Evolutionary conservation across 2,797 vertebrate genomes (phyloP).

Genomic region (Euthynnus affinis): DNA sequence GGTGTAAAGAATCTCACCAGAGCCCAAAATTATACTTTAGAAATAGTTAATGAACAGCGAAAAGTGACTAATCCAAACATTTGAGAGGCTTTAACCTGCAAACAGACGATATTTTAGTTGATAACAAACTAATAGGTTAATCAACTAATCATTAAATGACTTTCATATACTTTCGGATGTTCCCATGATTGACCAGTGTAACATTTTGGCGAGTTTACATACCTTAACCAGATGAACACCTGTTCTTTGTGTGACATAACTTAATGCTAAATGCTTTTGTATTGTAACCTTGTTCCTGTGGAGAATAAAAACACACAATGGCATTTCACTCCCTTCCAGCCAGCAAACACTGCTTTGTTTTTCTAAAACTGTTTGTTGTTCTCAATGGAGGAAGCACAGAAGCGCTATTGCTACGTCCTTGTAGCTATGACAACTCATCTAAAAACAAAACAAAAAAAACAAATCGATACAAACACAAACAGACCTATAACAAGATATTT

Average conservation of each 20-base stretch:
- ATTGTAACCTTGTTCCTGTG: slow-evolving; percentile 1
- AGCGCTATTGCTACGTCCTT: neutral
- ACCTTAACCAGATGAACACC: neutral
- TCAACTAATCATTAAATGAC: too few species aligned
- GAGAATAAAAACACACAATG: neutral
- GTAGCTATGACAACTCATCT: neutral
- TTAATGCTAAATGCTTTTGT: slow-evolving; percentile 14
- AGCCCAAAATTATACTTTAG: too few species aligned
- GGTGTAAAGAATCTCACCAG: too few species aligned
- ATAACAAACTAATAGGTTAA: too few species aligned
- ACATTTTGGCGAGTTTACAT: neutral
- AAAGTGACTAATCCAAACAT: too few species aligned
- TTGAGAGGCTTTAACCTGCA: too few species aligned
- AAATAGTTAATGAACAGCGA: too few species aligned
- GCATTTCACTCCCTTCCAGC: neutral
- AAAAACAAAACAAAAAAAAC: too few species aligned
- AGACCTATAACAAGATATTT: too few species aligned
- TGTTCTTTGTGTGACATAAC: neutral
- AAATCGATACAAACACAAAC: neutral
- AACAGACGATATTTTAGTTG: too few species aligned
- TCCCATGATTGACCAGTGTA: too few species aligned
- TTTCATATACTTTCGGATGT: too few species aligned
- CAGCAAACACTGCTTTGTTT: neutral
- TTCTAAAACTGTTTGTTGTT: neutral
- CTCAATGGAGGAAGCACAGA: neutral